Base-by-base conservation (phyloP, 2,888 invertebrate species). In the Therioaphis trifolii region DNA sequence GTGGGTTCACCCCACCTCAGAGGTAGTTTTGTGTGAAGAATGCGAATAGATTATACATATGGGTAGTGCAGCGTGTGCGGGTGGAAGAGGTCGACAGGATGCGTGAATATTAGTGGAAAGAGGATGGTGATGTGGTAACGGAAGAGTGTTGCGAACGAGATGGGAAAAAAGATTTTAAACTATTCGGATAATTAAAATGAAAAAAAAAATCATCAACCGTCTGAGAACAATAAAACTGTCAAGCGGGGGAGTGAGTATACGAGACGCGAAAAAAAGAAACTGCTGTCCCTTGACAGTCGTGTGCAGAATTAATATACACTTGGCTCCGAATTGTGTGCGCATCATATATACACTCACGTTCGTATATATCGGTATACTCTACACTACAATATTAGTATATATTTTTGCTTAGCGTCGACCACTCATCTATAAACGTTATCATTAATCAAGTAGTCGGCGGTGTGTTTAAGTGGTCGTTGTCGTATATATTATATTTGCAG, bases 191-290 rank as follows among this genome's bases (percentile, higher is more conserved):
- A 76, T 76, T 76, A 63, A 76, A 76, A 21, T 15, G 4, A 14
- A 24, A 46, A 76, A 63, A 46, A 76, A 76, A 46, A n/a, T 61
- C 9, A 21, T 63, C 63, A 24, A 43, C 43, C 27, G 75, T n/a
- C 75, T 58, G n/a, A 29, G 27, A 66, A 77, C 77, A 77, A 77
- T 77, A 77, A 77, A 77, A 77, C 77, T 66, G 77, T 77, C 49
- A 77, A 21, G 77, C 49, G 63, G 35, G 29, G 18, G 61, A 77
- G 77, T 77, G 49, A 63, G 63, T 77, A 63, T 63, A 63, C 63
- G 63, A 76, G 76, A 76, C 61, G 15, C 24, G 46, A 76, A 29
- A 63, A 35, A 43, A 72, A 52, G 49, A 46, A 46, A 18, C 21
- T n/a, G 7, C 15, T 40, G 55, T 58, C 74, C n/a, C 21, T 14